These are phyloP conservation scores for Ephestia elutella DNA, from an alignment of 1,140 invertebrate species.

Conservation along the genomic window DNA sequence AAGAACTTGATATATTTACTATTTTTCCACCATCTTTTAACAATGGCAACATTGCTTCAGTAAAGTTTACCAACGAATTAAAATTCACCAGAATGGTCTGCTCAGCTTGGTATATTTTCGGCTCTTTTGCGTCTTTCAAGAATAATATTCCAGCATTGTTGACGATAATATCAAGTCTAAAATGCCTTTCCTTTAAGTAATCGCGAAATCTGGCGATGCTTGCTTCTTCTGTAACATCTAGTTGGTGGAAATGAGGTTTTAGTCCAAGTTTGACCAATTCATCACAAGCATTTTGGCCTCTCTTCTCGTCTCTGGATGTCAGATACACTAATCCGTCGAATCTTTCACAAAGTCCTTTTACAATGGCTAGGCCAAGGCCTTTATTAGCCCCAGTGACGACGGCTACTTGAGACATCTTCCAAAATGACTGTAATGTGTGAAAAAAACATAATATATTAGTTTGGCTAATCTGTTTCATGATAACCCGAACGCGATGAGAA, in stretches of 20 bases:
- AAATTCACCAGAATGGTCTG: conserved; percentile 82
- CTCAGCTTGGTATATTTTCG: conserved; percentile 81
- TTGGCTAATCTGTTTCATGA: background rate
- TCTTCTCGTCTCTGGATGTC: conserved; percentile 76
- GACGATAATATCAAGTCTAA: conserved; percentile 84
- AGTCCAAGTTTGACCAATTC: conserved; percentile 67
- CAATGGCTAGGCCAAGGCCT: conserved; percentile 83
- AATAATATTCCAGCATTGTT: conserved; percentile 91
- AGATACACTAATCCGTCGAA: conserved; percentile 78
- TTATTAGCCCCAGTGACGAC: conserved; percentile 85
- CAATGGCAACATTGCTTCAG: conserved; percentile 80
- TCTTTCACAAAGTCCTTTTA: conserved; percentile 77
- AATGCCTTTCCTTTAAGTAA: conserved; percentile 78
- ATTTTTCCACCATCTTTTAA: conserved; percentile 80
- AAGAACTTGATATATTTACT: conserved; percentile 83
- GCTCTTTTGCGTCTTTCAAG: conserved; percentile 77
- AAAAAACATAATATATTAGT: background rate
- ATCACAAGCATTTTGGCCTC: conserved; percentile 75
- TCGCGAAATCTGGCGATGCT: conserved; percentile 77
- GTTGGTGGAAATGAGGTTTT: conserved; percentile 77
- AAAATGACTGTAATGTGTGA: background rate
- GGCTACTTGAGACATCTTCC: conserved; percentile 41
- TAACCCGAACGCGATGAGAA: background rate
- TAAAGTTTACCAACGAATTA: conserved; percentile 78
- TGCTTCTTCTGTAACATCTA: conserved; percentile 78